Base-by-base conservation (phyloP, 2,797 vertebrate species). In the Sciurus vulgaris region DNA sequence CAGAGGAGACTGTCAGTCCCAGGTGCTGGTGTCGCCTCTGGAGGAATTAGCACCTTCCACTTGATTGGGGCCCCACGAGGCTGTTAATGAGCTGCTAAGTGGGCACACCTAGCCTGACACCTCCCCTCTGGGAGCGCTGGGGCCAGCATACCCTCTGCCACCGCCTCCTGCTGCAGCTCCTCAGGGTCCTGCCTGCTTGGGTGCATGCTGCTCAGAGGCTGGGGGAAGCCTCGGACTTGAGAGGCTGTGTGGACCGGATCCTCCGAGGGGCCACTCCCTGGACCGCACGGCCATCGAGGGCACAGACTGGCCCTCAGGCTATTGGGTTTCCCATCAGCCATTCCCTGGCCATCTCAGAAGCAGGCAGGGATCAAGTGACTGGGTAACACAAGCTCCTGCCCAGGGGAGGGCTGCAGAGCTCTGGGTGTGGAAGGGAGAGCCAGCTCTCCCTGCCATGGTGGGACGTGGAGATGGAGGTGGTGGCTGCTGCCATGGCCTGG, bases 331-430 rank as follows among this genome's bases (percentile, higher is more conserved):
- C 54, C 79, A 54, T 77, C 47, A 63, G 41, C 56, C 59, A 85
- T 93, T 61, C 92, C n/a, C 93, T 33, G 1, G 49, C 56, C 96
- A 91, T 91, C 56, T 22, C 86, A 4, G 94, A 93, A 93, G 0
- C 69, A 72, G 96, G 82, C 54, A 54, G 59, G 82, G 94, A 96
- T 97, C 96, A 4, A 96, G 94, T 93, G 86, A 77, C 91, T 15
- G 38, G 5, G 88, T 69, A 95, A 97, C 1, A 54, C 1, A 59
- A 97, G 95, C 86, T 65, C 44, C 17, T 4, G 22, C 83, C 93
- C 78, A 3, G 70, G 86, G 91, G 87, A 81, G 93, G 76, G 30
- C 76, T n/a, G 56, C 76, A n/a, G 69, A 54, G 85, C 54, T 41
- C 85, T 69, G 5, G 9, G 9, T 8, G 28, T 1, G 18, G 56